These are phyloP conservation scores for Sturnira hondurensis DNA, from an alignment of 2,113 vertebrate species.

Conservation along the genomic window DNA sequence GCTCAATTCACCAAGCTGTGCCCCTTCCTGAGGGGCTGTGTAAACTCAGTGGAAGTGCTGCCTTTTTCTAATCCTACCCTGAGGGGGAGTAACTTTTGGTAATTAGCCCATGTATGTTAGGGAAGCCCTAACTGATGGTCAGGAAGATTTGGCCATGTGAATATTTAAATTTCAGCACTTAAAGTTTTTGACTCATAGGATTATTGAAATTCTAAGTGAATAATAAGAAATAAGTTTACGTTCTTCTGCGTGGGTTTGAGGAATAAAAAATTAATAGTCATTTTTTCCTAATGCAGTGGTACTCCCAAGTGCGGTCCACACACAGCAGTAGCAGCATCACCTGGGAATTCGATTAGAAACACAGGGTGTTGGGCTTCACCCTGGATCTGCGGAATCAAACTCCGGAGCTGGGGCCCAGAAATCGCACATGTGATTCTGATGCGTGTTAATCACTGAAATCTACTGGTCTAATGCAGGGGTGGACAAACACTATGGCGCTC, in stretches of 20 bases:
- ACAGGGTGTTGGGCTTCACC: no score
- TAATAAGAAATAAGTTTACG: background rate
- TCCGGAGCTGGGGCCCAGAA: background rate
- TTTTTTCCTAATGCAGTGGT: background rate
- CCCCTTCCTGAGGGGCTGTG: background rate
- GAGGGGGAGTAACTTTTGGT: background rate
- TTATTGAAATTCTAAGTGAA: background rate
- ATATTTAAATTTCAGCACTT: background rate
- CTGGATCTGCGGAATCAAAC: background rate
- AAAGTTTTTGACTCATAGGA: background rate
- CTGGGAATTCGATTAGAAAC: background rate
- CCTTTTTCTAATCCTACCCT: background rate
- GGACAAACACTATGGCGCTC: background rate
- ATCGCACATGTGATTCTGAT: background rate
- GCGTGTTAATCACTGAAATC: background rate
- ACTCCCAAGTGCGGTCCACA: background rate
- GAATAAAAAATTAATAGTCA: background rate
- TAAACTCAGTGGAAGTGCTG: background rate
- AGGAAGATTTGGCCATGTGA: background rate
- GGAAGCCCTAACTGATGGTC: background rate
- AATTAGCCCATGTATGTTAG: background rate
- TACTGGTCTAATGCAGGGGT: background rate
- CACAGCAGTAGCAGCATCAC: background rate
- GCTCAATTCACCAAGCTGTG: background rate
- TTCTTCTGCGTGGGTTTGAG: background rate